A percentile compares a stretch with the other conserved stretches of the same genome.
phyloP scores from a whole-genome alignment of 2,113 vertebrate genomes.

The Heptranchias perlo region DNA sequence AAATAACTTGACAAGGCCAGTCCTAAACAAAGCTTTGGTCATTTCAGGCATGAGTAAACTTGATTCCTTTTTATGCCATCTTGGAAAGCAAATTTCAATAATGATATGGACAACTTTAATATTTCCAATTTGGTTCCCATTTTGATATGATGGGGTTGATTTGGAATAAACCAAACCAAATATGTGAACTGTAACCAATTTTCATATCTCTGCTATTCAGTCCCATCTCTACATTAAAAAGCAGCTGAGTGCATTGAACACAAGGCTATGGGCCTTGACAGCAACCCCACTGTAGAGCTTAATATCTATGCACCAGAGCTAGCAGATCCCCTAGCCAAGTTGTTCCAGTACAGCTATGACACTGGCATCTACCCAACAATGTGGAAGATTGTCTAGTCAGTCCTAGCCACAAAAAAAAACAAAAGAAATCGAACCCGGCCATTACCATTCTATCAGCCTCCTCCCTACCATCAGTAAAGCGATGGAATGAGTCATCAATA shows the following conservation, averaged over 20 bases:
- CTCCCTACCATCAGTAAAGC: neutral
- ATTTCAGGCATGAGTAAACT: neutral
- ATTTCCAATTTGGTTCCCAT: neutral
- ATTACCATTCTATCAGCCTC: neutral
- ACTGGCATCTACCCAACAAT: no score
- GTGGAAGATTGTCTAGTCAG: no score
- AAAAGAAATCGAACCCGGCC: neutral
- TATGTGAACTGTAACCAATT: neutral
- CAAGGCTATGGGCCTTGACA: neutral
- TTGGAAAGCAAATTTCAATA: neutral
- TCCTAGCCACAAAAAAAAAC: neutral
- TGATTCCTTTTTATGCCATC: neutral
- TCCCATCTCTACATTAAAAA: neutral
- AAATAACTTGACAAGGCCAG: neutral
- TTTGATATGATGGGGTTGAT: neutral
- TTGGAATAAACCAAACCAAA: constrained; percentile 14
- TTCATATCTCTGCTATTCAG: neutral
- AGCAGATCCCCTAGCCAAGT: no score
- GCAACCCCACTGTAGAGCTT: neutral
- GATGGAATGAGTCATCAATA: neutral
- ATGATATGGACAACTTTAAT: neutral
- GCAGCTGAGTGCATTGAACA: no score
- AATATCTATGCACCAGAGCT: neutral
- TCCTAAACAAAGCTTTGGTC: neutral
- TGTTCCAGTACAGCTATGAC: no score